Evolutionary conservation across 1,140 invertebrate species (phyloP), one percentile per base, ranked within the genome.

Genomic region (Caerostris extrusa): DNA sequence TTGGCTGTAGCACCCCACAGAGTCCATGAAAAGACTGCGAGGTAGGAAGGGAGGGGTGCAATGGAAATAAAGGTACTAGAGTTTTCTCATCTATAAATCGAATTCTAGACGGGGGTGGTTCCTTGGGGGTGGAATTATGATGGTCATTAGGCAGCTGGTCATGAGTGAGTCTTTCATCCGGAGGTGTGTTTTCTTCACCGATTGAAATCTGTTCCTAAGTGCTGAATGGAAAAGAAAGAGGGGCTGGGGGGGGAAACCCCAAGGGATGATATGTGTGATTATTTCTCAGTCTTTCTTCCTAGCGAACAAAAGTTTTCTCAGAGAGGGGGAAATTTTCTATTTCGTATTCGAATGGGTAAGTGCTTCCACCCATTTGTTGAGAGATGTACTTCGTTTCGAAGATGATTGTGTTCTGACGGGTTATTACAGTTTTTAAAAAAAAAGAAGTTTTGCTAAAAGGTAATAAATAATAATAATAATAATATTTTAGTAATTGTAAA

Each of bases 171-270:
- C 71, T 77, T 77, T 77, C 71, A 77, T 77, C 71, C 71, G 12
- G 71, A 77, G 71, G 71, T 77, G 71, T 77, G 71, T 77, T 77
- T 71, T 77, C 71, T 50, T 77, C 71, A 53, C 19, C 71, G 50
- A 77, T 77, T 77, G 71, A 77, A 77, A 77, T 77, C 71, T 77
- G 71, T 77, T 77, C 71, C 71, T 77, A 77, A 77, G 71, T 77
- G 71, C 71, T 77, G 34, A 7, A 12, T 34, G 34, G 34, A 34
- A 34, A 34, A 34, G 50, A 3, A 50, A 77, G 3, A 7, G 71
- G 50, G 53, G 5, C 12, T n/a, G 61, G 61, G 5, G 61, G 50
- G 8, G 34, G 53, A 50, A 34, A 19, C 71, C 34, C 71, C 10
- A 53, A 34, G 61, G 71, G n/a, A 77, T 77, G 71, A 77, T 77